Evolutionary conservation across 2,797 vertebrate species (phyloP), one percentile per base, ranked within the genome.

Genomic region (Prunella strophiata): DNA sequence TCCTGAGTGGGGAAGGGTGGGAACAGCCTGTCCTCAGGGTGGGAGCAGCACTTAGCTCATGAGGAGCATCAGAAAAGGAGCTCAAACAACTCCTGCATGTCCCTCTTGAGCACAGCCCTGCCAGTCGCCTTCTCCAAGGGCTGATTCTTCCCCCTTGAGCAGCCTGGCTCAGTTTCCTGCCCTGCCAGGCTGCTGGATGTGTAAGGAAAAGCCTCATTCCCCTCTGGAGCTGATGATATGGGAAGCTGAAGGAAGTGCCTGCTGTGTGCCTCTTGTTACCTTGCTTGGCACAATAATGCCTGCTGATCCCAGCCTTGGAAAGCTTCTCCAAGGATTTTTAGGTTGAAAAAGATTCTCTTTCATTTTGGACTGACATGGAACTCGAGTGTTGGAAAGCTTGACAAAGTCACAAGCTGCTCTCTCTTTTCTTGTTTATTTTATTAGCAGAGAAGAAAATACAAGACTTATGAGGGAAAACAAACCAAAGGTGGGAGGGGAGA

Each of bases 391-490:
- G 50, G 79, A 80, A 77, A 88, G 11, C 32, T 50, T 93, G 81
- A 47, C 54, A 36, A 61, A 86, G 30, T 40, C 2, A 1, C 12
- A 70, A 80, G 50, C 54, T 80, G 59, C 22, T 58, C 59, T 87
- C 34, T 36, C n/a, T n/a, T 47, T 47, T 50, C 58, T 51, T 80
- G 27, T 78, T 66, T 88, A 9, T 81, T 94, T 92, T 82, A 43
- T 48, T 83, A 66, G 51, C 36, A 54, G 73, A 47, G 66, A 77
- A 86, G 66, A 89, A 91, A 93, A 88, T 32, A 30, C 1, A 6
- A 59, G 61, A 81, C 5, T 30, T 86, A 32, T 19, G 93, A 96
- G 54, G 48, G 74, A 72, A 91, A 94, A 63, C 59, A 95, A 91
- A 52, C 18, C 23, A 3, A 51, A 73, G 32, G 43, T 70, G 26